Conservation (phyloP, 2,888 invertebrate genomes). For the Zelleria hepariella region DNA sequence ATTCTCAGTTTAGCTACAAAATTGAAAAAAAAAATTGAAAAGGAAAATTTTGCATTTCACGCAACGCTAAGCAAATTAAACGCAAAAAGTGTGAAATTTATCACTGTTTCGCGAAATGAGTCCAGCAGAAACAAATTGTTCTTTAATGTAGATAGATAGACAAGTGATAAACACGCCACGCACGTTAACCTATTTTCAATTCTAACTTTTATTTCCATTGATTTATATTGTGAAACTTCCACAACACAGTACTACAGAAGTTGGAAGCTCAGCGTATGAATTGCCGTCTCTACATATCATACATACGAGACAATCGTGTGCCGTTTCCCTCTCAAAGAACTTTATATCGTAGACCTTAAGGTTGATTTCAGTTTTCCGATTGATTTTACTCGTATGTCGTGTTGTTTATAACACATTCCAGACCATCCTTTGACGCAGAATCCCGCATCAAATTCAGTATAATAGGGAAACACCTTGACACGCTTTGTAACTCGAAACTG, state of each 20-base stretch:
- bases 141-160: not conserved
- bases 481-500: constrained; percentile 15
- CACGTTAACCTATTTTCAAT: not conserved
- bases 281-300: too few relatives aligned
- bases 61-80: not conserved
- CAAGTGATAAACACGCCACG: not conserved
- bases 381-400: not conserved
- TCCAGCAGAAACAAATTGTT: too few relatives aligned
- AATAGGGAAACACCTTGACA: constrained; percentile 56
- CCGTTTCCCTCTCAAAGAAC: not conserved
- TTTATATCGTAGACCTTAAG: not conserved
- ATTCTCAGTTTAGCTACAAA: too few relatives aligned
- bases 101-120: too few relatives aligned
- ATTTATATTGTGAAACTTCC: not conserved
- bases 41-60: too few relatives aligned
- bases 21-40: too few relatives aligned
- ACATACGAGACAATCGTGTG: not conserved
- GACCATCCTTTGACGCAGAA: not conserved
- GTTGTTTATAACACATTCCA: not conserved
- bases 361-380: not conserved
- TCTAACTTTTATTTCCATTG: not conserved
- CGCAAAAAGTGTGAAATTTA: too few relatives aligned
- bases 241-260: not conserved
- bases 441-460: constrained; percentile 18
- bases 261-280: not conserved